Evolutionary conservation across 2,888 invertebrate genomes (phyloP).

Genomic region (Andrena dorsata): DNA sequence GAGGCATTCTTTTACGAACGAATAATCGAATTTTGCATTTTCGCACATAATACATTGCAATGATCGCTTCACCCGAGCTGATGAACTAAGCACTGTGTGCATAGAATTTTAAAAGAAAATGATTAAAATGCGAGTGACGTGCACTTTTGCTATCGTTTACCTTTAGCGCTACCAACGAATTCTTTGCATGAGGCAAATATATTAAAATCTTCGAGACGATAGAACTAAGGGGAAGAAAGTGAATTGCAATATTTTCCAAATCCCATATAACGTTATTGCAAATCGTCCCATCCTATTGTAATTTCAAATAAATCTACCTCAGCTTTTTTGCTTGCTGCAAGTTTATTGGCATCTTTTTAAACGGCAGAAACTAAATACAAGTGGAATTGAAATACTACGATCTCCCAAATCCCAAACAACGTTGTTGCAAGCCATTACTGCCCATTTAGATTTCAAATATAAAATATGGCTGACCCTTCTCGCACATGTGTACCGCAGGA

Average conservation of each 20-base stretch:
- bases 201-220: background rate
- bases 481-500: too few species aligned
- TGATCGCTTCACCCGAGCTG: background rate
- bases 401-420: background rate
- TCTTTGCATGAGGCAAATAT: background rate
- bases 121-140: slow-evolving; percentile 23
- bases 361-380: too few species aligned
- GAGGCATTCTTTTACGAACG: background rate
- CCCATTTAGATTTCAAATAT: too few species aligned
- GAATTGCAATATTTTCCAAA: background rate
- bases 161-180: background rate
- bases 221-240: too few species aligned
- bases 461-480: too few species aligned
- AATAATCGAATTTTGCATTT: background rate
- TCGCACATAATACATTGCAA: background rate
- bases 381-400: background rate
- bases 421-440: too few species aligned
- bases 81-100: slow-evolving; percentile 24
- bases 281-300: too few species aligned
- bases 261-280: too few species aligned
- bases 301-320: too few species aligned
- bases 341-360: too few species aligned
- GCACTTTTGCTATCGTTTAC: background rate
- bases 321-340: too few species aligned
- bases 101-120: slow-evolving; percentile 40